A percentile compares a stretch with the other conserved stretches of the same genome.
These are phyloP conservation scores for Hassar affinis DNA, from an alignment of 2,113 vertebrate species.

Conservation along the genomic window DNA sequence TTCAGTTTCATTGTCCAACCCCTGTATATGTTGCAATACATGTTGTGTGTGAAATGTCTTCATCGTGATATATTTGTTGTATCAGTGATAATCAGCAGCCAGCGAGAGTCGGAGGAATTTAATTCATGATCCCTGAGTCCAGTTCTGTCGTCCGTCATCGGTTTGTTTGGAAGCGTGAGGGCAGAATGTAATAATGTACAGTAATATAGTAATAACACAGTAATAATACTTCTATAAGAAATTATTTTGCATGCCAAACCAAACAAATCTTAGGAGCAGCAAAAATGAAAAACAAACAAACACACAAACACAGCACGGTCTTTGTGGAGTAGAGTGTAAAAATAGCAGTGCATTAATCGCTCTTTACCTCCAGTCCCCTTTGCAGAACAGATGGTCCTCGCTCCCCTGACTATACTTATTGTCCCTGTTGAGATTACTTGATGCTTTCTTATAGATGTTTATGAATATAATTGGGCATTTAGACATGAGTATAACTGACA, in stretches of 20 bases:
- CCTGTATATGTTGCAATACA: too few species aligned
- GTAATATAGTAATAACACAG: too few species aligned
- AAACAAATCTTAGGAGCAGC: background rate
- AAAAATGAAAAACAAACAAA: background rate
- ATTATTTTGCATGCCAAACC: background rate
- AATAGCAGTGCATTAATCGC: background rate
- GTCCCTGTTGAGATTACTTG: background rate
- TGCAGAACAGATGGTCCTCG: background rate
- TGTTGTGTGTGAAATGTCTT: slow-evolving; percentile 2
- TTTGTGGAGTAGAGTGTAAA: background rate
- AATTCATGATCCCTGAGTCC: background rate
- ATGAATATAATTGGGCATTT: background rate
- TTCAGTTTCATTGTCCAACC: too few species aligned
- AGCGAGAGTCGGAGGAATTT: background rate
- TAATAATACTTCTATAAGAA: background rate
- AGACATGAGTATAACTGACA: background rate
- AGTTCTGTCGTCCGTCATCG: background rate
- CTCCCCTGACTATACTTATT: background rate
- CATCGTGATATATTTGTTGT: background rate
- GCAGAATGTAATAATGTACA: background rate
- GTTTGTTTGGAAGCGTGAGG: background rate
- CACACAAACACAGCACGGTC: background rate
- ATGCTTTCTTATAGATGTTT: background rate
- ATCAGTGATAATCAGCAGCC: background rate
- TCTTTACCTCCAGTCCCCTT: background rate